phyloP scores from a whole-genome alignment of 2,888 invertebrate genomes.

The Tenodera sinensis region DNA sequence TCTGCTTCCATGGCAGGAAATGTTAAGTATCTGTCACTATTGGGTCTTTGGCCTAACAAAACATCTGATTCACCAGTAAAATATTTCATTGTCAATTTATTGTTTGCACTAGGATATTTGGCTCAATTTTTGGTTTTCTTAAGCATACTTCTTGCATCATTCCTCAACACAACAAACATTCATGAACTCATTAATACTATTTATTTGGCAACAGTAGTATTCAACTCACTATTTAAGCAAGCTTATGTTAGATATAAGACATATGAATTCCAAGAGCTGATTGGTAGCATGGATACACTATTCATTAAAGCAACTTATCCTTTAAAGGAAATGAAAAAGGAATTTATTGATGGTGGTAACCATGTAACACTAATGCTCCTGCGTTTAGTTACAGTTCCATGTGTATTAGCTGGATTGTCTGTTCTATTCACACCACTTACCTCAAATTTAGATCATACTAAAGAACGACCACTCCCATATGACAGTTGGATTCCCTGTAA shows the following conservation, averaged over 20 bases:
- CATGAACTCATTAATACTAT: not conserved
- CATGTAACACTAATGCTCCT: not conserved
- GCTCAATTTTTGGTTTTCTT: not conserved
- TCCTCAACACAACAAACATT: not conserved
- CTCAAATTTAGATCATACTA: not conserved
- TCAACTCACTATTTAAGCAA: not conserved
- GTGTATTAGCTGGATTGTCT: not conserved
- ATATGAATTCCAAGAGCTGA: not conserved
- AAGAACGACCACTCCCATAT: not conserved
- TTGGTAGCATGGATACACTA: not conserved
- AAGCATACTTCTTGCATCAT: not conserved
- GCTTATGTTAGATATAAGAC: not conserved
- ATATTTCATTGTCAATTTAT: not conserved
- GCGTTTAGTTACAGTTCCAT: not conserved
- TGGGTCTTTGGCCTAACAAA: not conserved
- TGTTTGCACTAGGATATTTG: not conserved
- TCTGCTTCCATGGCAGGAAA: not conserved
- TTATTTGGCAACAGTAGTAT: not conserved
- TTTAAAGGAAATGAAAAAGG: not conserved
- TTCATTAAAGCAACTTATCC: not conserved
- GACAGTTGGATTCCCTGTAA: not conserved
- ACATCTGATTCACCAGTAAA: not conserved
- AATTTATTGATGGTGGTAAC: not conserved
- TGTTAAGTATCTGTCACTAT: not conserved
- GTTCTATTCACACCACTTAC: not conserved